Conservation (phyloP, 2,113 vertebrate genomes). For the Myotis yumanensis region DNA sequence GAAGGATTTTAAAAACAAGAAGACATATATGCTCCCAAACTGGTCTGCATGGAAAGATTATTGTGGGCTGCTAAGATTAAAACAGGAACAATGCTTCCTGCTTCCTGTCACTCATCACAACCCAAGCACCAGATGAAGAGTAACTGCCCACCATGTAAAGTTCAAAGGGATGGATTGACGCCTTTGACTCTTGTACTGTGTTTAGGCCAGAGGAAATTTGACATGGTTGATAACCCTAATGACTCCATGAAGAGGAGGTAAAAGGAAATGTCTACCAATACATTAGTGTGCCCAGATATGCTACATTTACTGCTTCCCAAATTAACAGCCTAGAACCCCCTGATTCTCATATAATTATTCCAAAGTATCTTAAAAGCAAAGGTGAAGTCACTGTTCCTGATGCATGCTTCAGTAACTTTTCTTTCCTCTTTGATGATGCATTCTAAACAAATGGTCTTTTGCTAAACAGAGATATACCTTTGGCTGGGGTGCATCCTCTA, state of each 20-base stretch:
- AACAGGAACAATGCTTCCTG: constrained; percentile 18
- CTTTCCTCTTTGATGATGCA: not conserved
- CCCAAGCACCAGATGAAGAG: constrained; percentile 11
- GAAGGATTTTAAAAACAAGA: constrained; percentile 42
- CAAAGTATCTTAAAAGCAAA: constrained; percentile 41
- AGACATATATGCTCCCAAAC: not conserved
- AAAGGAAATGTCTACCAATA: constrained; percentile 37
- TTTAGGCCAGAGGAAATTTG: constrained; percentile 33
- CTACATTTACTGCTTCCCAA: constrained; percentile 51
- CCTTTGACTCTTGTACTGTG: not conserved
- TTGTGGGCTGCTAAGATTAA: constrained; percentile 29
- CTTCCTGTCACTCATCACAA: constrained; percentile 23
- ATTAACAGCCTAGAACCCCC: constrained; percentile 7
- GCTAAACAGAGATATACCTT: constrained; percentile 78
- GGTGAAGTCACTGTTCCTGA: constrained; percentile 19
- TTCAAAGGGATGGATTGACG: not conserved
- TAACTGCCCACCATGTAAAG: not conserved
- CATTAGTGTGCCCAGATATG: not conserved
- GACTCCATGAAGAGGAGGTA: not conserved
- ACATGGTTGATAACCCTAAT: constrained; percentile 38
- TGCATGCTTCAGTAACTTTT: constrained; percentile 17
- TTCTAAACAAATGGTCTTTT: not conserved
- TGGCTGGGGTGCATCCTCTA: not conserved
- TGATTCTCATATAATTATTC: constrained; percentile 54
- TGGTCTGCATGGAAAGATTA: not conserved